Evolutionary conservation across 2,113 vertebrate genomes (phyloP), one percentile per base, ranked within the genome.

Genomic region (Garra rufa): DNA sequence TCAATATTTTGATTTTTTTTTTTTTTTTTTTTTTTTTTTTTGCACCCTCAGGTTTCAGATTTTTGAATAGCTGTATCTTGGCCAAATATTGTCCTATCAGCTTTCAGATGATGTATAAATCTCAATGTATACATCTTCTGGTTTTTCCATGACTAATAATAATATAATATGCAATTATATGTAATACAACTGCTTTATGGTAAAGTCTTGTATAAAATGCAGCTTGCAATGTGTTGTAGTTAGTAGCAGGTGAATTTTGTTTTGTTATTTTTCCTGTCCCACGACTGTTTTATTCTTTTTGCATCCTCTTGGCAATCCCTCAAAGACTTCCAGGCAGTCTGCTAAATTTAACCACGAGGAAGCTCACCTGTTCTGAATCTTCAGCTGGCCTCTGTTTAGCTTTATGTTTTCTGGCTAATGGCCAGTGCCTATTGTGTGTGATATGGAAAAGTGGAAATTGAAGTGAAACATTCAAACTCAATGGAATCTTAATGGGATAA

Each of bases 311-410:
- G 86, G 84, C 87, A 83, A 26, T 30, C 50, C 34, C 81, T 83
- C 85, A 88, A 76, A 86, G 50, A 41, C 76, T 80, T 80, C 21
- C 84, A 81, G 43, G 69, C 55, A 77, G 76, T 50, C 41, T 43
- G n/a, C 81, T 70, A 67, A 87, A 82, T 86, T 86, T 83, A 86
- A 63, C 3, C 74, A 70, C 75, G 38, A 71, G 38, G 81, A 75
- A 28, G 63, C 82, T 90, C 90, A 90, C 88, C 90, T 90, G 90
- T 84, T 85, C 65, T 26, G 73, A 67, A 41, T 77, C 52, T 67
- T 86, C 88, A 89, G 87, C 85, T 89, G 87, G 74, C 71, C 79
- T 74, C 61, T 87, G 46, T 87, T 87, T 78, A 75, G 14, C 21
- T 21, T 38, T 84, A 83, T 83, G 48, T 73, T 24, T 15, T 69